phyloP scores from a whole-genome alignment of 2,797 vertebrate species.

The Megalops cyprinoides region DNA sequence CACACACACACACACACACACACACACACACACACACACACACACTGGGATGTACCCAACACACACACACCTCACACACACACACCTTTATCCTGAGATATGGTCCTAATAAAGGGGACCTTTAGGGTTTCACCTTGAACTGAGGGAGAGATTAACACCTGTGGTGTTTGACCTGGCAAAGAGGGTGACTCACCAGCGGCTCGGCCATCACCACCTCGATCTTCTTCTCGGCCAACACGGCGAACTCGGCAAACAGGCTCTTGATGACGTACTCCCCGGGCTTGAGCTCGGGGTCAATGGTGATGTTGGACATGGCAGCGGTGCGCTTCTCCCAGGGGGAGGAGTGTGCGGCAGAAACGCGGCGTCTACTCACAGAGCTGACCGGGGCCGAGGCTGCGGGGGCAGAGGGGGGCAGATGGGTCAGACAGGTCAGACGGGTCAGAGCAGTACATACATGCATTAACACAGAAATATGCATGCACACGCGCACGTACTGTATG shows the following conservation, averaged over 20 bases:
- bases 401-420: constrained; percentile 28
- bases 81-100: no score
- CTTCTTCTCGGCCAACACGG: constrained; percentile 98
- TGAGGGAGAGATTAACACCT: neutral
- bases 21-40: no score
- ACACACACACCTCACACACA: neutral
- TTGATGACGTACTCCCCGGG: constrained; percentile 99
- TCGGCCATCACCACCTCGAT: constrained; percentile 99
- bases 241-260: constrained; percentile 98
- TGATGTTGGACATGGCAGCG: constrained; percentile 95
- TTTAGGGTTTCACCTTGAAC: constrained; percentile 89
- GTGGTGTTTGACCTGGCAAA: no score
- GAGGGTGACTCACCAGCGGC: constrained; percentile 87
- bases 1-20: no score
- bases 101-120: no score
- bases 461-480: no score
- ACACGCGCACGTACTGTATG: no score
- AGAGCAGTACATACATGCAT: neutral
- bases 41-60: no score
- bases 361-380: constrained; percentile 86
- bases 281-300: constrained; percentile 98
- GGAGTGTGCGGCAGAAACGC: constrained; percentile 78
- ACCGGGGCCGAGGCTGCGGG: constrained; percentile 85
- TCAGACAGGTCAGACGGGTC: neutral
- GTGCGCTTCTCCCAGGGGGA: constrained; percentile 86